phyloP scores from a whole-genome alignment of 2,113 vertebrate genomes.

The Archocentrus centrarchus region DNA sequence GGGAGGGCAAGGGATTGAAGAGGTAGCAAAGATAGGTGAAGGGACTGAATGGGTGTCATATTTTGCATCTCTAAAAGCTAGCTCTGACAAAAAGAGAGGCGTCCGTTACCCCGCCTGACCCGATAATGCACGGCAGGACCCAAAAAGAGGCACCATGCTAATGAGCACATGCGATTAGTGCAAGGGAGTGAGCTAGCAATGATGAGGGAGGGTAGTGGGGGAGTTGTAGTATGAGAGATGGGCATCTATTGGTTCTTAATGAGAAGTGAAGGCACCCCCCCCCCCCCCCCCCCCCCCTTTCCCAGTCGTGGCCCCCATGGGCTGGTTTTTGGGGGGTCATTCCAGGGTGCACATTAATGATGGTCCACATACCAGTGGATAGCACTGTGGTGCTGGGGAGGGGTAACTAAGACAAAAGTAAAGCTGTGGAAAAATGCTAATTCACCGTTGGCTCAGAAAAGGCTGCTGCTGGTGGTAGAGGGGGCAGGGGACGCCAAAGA shows the following conservation, averaged over 20 bases:
- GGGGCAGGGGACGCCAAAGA: conserved; percentile 41
- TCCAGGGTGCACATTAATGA: conserved; percentile 79
- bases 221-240: background rate
- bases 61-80: conserved; percentile 80
- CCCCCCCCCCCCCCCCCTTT: conserved; percentile 48
- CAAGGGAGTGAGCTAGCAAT: conserved; percentile 54
- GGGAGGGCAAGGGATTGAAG: background rate
- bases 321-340: conserved; percentile 62
- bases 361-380: conserved; percentile 75
- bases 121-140: conserved; percentile 69
- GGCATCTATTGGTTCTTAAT: conserved; percentile 62
- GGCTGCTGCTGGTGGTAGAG: background rate
- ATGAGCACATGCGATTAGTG: conserved; percentile 77
- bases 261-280: conserved; percentile 61
- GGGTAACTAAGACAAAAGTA: conserved; percentile 74
- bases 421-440: conserved; percentile 78
- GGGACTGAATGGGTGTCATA: conserved; percentile 56
- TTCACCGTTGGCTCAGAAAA: conserved; percentile 60
- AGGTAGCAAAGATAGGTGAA: conserved; percentile 26
- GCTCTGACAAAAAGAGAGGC: conserved; percentile 72
- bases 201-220: background rate
- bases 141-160: conserved; percentile 74
- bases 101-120: conserved; percentile 67
- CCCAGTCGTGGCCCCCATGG: conserved; percentile 62
- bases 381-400: conserved; percentile 37